These are phyloP conservation scores for Trichacis sp. DNA, from an alignment of 2,888 invertebrate genomes.

Conservation along the genomic window DNA sequence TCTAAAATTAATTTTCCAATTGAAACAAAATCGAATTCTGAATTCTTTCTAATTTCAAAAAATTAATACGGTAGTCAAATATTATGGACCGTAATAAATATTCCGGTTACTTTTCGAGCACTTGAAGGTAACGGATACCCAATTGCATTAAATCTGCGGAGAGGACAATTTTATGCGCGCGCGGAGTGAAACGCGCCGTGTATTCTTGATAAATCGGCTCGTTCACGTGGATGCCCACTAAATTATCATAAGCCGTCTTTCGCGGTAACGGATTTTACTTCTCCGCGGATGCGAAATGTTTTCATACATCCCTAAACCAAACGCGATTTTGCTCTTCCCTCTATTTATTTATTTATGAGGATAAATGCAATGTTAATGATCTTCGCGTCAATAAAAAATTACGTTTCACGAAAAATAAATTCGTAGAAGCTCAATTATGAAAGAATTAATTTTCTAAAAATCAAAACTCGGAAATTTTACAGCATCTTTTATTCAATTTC, in stretches of 20 bases:
- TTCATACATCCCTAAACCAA: slow-evolving; percentile 8
- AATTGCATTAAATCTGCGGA: slow-evolving; percentile 22
- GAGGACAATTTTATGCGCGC: slow-evolving; percentile 15
- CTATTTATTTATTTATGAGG: slow-evolving; percentile 9
- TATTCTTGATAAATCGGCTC: slow-evolving; percentile 37
- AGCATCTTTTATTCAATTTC: too few relatives aligned
- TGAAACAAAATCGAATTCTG: too few relatives aligned
- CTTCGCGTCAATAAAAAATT: too few relatives aligned
- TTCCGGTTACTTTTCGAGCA: neutral
- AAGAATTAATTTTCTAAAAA: too few relatives aligned
- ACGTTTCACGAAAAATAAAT: too few relatives aligned
- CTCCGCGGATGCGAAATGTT: slow-evolving; percentile 26
- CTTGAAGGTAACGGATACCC: slow-evolving; percentile 7
- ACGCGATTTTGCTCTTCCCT: neutral
- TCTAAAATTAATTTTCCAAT: too few relatives aligned
- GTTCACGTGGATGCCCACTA: slow-evolving; percentile 22
- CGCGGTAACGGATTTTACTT: slow-evolving; percentile 30
- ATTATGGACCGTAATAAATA: neutral
- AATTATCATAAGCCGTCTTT: slow-evolving; percentile 29
- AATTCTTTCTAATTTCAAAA: too few relatives aligned
- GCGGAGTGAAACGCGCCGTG: slow-evolving; percentile 20
- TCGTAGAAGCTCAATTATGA: too few relatives aligned
- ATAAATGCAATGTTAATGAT: neutral
- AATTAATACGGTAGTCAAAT: too few relatives aligned
- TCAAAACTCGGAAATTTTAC: too few relatives aligned